Conservation (phyloP, 2,113 vertebrate genomes). For the Lamprotornis superbus region DNA sequence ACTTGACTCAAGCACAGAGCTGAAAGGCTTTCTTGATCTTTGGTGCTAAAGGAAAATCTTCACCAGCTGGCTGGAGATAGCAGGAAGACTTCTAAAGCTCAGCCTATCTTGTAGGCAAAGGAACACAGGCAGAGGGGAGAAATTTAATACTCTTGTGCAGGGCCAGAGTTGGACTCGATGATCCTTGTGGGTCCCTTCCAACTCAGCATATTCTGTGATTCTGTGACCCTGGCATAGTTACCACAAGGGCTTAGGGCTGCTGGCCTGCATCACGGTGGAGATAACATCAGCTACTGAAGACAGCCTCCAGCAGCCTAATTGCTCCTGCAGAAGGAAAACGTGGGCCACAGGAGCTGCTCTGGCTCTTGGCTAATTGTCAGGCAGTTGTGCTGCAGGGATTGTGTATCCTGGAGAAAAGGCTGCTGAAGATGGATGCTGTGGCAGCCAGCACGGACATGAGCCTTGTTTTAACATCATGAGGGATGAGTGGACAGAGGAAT, state of each 20-base stretch:
- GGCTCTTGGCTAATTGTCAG: not conserved
- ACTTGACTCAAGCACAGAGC: not conserved
- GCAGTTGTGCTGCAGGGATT: not conserved
- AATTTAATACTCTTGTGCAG: not conserved
- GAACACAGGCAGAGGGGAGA: not conserved
- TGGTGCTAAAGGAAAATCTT: not conserved
- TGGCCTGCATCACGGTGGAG: not conserved
- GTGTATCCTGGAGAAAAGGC: not conserved
- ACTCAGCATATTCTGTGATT: not conserved
- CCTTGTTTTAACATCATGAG: not conserved
- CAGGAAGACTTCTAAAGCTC: not conserved
- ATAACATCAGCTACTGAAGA: conserved; percentile 30
- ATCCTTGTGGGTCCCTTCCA: not conserved
- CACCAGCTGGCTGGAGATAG: not conserved
- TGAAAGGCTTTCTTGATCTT: not conserved
- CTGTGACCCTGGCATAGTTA: conserved; percentile 41
- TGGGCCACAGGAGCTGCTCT: not conserved
- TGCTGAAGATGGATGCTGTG: not conserved
- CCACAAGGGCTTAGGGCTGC: not conserved
- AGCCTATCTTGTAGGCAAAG: not conserved
- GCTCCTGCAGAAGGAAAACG: not conserved
- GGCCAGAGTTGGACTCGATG: not conserved
- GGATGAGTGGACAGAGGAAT: not conserved
- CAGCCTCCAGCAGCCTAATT: not conserved
- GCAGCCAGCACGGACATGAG: not conserved